Evolutionary conservation across 64 coral and sea anemone species (phyloP).

Genomic region (Dendrophyllia cribrosa): DNA sequence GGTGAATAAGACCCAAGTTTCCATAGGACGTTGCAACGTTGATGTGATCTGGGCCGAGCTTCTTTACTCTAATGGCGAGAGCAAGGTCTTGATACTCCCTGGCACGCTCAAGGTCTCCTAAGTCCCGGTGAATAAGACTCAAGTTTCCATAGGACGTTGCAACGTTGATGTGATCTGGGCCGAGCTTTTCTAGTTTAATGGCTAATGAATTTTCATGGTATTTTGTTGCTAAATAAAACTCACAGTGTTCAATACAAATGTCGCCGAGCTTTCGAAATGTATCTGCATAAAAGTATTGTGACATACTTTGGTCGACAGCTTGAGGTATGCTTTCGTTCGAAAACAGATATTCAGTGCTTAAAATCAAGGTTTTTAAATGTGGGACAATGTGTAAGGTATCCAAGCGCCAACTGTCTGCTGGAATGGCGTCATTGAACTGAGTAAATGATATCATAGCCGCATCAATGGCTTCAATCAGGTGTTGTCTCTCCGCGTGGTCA

Average conservation of each 20-base stretch:
- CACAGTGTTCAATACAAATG: not conserved
- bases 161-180: not conserved
- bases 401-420: too few relatives aligned
- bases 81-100: not conserved
- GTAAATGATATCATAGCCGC: not conserved
- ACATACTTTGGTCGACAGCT: too few relatives aligned
- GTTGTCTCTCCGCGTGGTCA: not conserved
- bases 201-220: not conserved
- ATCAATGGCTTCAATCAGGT: not conserved
- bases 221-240: not conserved
- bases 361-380: not conserved
- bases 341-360: not conserved
- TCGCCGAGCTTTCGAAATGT: not conserved
- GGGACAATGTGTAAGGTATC: not conserved
- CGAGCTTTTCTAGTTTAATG: slow-evolving; percentile 14
- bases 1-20: not conserved
- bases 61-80: not conserved
- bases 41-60: not conserved
- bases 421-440: not conserved
- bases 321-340: not conserved
- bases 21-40: not conserved
- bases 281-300: not conserved
- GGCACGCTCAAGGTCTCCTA: not conserved
- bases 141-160: not conserved
- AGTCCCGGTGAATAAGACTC: not conserved